A percentile compares a stretch with the other conserved stretches of the same genome.
Evolutionary conservation across 2,888 invertebrate species (phyloP).

Genomic region (Clusia tigrina): DNA sequence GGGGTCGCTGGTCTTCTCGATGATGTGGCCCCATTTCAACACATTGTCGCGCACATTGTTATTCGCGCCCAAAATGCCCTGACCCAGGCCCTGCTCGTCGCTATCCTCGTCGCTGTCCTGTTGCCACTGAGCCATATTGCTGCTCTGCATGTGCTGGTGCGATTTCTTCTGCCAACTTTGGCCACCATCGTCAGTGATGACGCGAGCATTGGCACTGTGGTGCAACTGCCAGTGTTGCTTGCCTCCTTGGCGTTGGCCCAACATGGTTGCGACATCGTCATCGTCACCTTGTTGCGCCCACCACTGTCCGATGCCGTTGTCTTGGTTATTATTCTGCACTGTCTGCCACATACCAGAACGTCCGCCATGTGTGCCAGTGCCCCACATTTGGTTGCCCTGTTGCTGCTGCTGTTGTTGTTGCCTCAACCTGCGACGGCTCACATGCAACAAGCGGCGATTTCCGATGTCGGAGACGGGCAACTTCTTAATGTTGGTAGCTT

Average conservation of each 20-base stretch:
- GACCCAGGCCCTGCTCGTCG: no score
- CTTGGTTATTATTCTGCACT: no score
- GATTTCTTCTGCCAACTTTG: not conserved
- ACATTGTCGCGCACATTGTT: not conserved
- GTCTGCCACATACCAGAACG: no score
- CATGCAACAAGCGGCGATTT: slow-evolving; percentile 18
- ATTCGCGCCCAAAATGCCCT: no score
- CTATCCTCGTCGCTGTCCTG: not conserved
- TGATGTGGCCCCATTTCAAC: not conserved
- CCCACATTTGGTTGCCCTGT: not conserved
- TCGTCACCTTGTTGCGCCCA: not conserved
- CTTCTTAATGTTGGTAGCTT: not conserved
- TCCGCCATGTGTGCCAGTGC: no score
- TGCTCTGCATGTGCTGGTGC: not conserved
- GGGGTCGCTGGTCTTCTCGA: no score
- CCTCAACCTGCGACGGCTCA: slow-evolving; percentile 14
- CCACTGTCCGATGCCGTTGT: no score
- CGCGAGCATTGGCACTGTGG: not conserved
- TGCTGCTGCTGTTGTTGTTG: not conserved
- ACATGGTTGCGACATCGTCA: not conserved
- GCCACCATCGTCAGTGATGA: not conserved
- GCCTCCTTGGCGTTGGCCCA: not conserved
- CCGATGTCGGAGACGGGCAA: slow-evolving; percentile 13
- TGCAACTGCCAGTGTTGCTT: not conserved
- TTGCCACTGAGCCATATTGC: no score